Conservation (phyloP, 2,113 vertebrate species). For the Probosciger aterrimus region DNA sequence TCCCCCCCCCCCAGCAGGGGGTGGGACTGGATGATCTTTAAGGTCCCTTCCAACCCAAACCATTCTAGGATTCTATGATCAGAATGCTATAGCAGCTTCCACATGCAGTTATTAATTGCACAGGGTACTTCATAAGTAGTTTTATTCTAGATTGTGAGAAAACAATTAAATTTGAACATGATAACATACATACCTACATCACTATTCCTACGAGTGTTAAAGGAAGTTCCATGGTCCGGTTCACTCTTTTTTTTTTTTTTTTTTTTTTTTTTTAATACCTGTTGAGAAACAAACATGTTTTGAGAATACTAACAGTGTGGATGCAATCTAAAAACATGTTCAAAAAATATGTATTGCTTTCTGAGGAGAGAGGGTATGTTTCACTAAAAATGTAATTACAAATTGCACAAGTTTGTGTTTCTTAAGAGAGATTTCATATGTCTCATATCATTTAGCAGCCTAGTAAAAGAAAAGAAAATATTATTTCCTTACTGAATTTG, state of each 20-base stretch:
- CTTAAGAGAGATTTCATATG: background rate
- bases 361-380: background rate
- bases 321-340: background rate
- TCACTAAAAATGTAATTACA: background rate
- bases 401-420: background rate
- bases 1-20: background rate
- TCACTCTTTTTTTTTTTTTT: slow-evolving; percentile 60
- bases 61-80: background rate
- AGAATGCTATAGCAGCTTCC: background rate
- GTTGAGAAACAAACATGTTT: slow-evolving; percentile 19
- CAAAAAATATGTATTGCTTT: background rate
- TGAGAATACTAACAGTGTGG: background rate
- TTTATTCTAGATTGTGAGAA: background rate
- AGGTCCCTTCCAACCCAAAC: background rate
- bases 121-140: background rate
- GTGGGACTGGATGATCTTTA: fast-evolving
- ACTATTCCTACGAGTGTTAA: slow-evolving; percentile 52
- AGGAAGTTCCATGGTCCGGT: slow-evolving; percentile 44
- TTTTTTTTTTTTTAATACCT: slow-evolving; percentile 7
- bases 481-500: background rate
- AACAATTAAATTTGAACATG: background rate
- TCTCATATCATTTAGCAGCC: background rate
- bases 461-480: background rate
- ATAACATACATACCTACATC: slow-evolving; percentile 69
- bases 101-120: background rate